Conservation (phyloP, 2,797 vertebrate species). For the Atherinosoma microstoma region DNA sequence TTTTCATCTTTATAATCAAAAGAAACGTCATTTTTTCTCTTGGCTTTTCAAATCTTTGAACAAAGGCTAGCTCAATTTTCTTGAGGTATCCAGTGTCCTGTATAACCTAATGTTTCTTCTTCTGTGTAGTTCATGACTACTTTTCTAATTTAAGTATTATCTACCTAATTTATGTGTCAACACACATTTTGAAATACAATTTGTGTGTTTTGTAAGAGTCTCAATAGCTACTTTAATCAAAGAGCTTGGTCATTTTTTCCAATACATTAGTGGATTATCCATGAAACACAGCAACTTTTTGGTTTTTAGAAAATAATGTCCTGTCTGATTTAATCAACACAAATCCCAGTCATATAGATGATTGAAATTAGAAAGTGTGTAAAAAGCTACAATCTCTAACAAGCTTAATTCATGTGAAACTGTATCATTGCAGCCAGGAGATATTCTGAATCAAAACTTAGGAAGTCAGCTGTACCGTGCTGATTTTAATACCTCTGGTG, state of each 20-base stretch:
- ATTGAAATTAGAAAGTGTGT: constrained; percentile 19
- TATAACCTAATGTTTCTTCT: constrained; percentile 22
- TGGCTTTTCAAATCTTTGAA: constrained; percentile 46
- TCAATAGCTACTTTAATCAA: not conserved
- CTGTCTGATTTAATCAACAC: not conserved
- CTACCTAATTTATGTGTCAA: not conserved
- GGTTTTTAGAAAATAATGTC: not conserved
- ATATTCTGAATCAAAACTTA: constrained; percentile 21
- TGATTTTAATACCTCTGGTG: constrained; percentile 53
- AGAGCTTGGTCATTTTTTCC: not conserved
- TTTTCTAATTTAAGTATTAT: constrained; percentile 25
- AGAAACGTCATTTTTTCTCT: constrained; percentile 52
- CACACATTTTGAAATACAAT: constrained; percentile 1
- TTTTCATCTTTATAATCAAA: constrained; percentile 62
- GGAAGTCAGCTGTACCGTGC: constrained; percentile 35
- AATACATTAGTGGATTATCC: constrained; percentile 7
- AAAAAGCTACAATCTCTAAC: constrained; percentile 25
- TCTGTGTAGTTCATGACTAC: constrained; percentile 11
- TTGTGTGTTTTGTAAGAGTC: not conserved
- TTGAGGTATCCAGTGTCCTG: constrained; percentile 17
- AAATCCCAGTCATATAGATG: not conserved
- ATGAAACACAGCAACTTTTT: not conserved
- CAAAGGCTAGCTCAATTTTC: constrained; percentile 33
- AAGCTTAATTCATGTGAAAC: constrained; percentile 39
- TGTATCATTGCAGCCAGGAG: constrained; percentile 24